Evolutionary conservation across 1,140 invertebrate species (phyloP).

Genomic region (silkworm (Bombyx mori)): DNA sequence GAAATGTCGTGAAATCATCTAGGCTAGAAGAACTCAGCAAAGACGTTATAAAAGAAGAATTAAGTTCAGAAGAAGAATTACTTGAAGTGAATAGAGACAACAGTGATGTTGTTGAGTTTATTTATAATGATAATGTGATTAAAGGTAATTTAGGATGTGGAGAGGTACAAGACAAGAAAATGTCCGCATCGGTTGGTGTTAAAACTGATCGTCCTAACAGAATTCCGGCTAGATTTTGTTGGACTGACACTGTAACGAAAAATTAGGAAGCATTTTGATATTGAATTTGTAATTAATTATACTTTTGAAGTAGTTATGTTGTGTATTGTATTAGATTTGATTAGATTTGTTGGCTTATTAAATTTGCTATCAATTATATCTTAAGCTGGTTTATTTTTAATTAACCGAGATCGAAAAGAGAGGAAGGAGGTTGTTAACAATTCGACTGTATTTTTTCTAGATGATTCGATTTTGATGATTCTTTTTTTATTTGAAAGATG

Average conservation of each 20-base stretch:
- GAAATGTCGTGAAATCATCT: constrained; percentile 23
- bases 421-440: too few relatives aligned
- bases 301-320: too few relatives aligned
- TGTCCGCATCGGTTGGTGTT: constrained; percentile 16
- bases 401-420: too few relatives aligned
- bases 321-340: too few relatives aligned
- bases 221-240: constrained; percentile 49
- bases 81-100: constrained; percentile 9
- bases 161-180: constrained; percentile 22
- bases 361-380: too few relatives aligned
- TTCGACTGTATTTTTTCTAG: too few relatives aligned
- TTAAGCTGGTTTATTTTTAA: too few relatives aligned
- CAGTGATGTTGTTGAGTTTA: constrained; percentile 14
- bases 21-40: constrained; percentile 44
- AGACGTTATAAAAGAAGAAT: constrained; percentile 32
- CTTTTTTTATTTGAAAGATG: too few relatives aligned
- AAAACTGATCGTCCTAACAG: constrained; percentile 30
- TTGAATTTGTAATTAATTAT: constrained; percentile 1
- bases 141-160: constrained; percentile 27
- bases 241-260: constrained; percentile 39
- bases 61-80: constrained; percentile 40
- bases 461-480: too few relatives aligned
- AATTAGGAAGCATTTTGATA: constrained; percentile 9
- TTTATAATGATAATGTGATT: constrained; percentile 10
- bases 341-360: too few relatives aligned